phyloP scores from a whole-genome alignment of 2,888 invertebrate genomes.

The Lobophora halterata region DNA sequence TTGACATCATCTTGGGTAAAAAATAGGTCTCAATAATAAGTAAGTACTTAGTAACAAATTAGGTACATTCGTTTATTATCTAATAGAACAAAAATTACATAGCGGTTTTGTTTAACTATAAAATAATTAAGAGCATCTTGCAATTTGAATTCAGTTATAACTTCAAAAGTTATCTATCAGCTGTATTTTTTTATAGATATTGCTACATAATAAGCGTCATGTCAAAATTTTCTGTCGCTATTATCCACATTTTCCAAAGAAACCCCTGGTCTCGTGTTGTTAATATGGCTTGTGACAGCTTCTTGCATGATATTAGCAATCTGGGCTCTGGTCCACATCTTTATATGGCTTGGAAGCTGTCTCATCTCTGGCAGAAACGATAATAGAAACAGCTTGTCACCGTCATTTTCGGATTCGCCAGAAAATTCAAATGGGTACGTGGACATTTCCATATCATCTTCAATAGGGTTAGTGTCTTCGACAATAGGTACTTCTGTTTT shows the following conservation, averaged over 20 bases:
- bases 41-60: too few species aligned
- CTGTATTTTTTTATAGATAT: too few species aligned
- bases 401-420: slow-evolving; percentile 50
- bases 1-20: too few species aligned
- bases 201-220: too few species aligned
- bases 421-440: slow-evolving; percentile 42
- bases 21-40: too few species aligned
- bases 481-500: too few species aligned
- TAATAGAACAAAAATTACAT: too few species aligned
- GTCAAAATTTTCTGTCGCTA: slow-evolving; percentile 44
- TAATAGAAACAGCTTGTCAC: slow-evolving; percentile 61
- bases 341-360: slow-evolving; percentile 61
- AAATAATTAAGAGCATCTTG: too few species aligned
- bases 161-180: too few species aligned
- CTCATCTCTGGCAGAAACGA: slow-evolving; percentile 71
- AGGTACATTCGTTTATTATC: too few species aligned
- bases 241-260: slow-evolving; percentile 34
- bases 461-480: slow-evolving; percentile 17
- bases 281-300: slow-evolving; percentile 60
- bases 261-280: slow-evolving; percentile 45
- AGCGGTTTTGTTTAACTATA: too few species aligned
- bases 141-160: too few species aligned
- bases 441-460: slow-evolving; percentile 56
- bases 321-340: slow-evolving; percentile 73
- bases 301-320: slow-evolving; percentile 73